Percentiles rank a stretch among this genome's conserved stretches.
Evolutionary conservation across 1,140 invertebrate genomes (phyloP).

Genomic region (Heliothis virescens): DNA sequence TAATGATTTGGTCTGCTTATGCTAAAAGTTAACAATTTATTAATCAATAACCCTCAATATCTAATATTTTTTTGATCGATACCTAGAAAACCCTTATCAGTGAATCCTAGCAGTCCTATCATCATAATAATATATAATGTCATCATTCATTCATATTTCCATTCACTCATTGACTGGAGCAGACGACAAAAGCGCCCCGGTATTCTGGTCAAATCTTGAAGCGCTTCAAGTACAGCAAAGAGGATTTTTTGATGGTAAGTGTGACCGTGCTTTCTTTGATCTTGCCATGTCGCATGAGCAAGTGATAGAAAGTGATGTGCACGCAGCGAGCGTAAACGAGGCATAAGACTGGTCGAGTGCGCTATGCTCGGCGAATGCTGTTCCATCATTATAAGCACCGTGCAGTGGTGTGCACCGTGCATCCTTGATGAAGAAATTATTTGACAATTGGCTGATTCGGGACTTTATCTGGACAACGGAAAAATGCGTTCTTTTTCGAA

Average conservation of each 20-base stretch:
- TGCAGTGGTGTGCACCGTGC: not conserved
- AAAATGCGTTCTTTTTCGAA: not conserved
- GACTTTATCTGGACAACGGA: not conserved
- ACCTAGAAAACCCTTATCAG: too few relatives aligned
- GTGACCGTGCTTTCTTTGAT: not conserved
- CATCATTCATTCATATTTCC: constrained; percentile 28
- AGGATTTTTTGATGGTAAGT: constrained; percentile 38
- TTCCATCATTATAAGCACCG: not conserved
- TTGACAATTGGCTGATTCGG: not conserved
- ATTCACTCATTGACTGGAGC: constrained; percentile 29
- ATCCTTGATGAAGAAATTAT: not conserved
- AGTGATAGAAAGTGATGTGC: not conserved
- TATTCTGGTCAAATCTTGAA: constrained; percentile 10
- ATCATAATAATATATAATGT: not conserved
- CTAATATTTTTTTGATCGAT: too few relatives aligned
- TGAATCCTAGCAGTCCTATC: too few relatives aligned
- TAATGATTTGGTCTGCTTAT: constrained; percentile 1
- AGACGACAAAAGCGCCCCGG: constrained; percentile 10
- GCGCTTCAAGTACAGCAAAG: constrained; percentile 33
- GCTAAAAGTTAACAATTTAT: not conserved
- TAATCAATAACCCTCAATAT: not conserved
- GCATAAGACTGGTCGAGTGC: not conserved
- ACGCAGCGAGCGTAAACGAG: constrained; percentile 11
- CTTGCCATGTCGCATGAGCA: not conserved
- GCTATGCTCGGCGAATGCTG: not conserved